A percentile compares a stretch with the other conserved stretches of the same genome.
phyloP scores from a whole-genome alignment of 1,140 invertebrate genomes.

The Philaenus spumarius region DNA sequence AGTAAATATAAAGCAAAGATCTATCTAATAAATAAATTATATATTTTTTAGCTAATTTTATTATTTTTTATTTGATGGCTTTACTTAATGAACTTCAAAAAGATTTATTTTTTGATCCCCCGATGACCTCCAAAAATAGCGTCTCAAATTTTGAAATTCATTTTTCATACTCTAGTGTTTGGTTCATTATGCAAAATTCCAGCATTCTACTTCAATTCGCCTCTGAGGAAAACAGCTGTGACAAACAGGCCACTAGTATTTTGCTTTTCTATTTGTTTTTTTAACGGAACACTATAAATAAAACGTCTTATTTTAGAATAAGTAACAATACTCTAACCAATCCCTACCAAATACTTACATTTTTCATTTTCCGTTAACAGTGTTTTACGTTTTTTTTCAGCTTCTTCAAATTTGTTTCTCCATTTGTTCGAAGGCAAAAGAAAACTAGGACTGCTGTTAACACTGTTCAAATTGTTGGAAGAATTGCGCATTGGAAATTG shows the following conservation, averaged over 20 bases:
- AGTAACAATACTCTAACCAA: neutral
- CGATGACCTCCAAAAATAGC: too few species aligned
- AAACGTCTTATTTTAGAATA: neutral
- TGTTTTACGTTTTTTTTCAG: slow-evolving; percentile 55
- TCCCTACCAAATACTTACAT: slow-evolving; percentile 44
- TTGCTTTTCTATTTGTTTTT: neutral
- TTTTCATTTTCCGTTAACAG: slow-evolving; percentile 57
- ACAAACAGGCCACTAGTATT: neutral
- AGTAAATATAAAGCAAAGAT: too few species aligned
- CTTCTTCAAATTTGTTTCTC: slow-evolving; percentile 59
- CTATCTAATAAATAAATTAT: too few species aligned
- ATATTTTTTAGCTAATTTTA: too few species aligned
- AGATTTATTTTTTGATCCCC: too few species aligned
- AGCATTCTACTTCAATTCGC: neutral
- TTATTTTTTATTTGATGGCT: too few species aligned
- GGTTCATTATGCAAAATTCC: neutral
- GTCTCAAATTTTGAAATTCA: too few species aligned
- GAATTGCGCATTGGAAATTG: slow-evolving; percentile 5
- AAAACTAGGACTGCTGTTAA: slow-evolving; percentile 6
- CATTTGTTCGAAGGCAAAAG: slow-evolving; percentile 47
- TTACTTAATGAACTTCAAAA: too few species aligned
- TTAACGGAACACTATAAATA: neutral
- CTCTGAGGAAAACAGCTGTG: neutral
- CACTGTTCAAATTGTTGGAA: neutral
- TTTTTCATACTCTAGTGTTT: neutral